Base-by-base conservation (phyloP, 2,797 vertebrate genomes). In the Tolypeutes matacus region DNA sequence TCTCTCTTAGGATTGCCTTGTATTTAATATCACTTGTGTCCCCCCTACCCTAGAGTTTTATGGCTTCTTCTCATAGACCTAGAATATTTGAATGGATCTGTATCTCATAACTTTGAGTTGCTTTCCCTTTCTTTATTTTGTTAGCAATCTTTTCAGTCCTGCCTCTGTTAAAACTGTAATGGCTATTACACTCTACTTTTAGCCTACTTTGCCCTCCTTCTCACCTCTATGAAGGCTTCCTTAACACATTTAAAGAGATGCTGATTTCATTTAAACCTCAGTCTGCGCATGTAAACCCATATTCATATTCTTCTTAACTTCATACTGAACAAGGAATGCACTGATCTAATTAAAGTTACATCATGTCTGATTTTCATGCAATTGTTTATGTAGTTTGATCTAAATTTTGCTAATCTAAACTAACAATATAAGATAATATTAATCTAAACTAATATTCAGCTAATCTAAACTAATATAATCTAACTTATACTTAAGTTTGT, bases 371-470 rank as follows among this genome's bases (percentile, higher is more conserved):
- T 91, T 91, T 88, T 89, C 65, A 67, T 69, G 46, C 20, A 70
- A 39, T 86, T 88, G 21, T 86, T 89, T 95, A n/a, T 91, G 46
- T 51, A 78, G 20, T 85, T 81, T 83, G 56, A 60, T 62, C 56
- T 89, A 56, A 85, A 84, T 90, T 95, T 42, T 77, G 39, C 77
- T 94, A 82, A 90, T 96, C 53, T 90, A 64, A 96, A 62, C 39
- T 81, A 27, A 73, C 60, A 87, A 29, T 46, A 46, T 90, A 69
- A 97, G 62, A 34, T 81, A 29, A 75, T 62, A 90, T 27, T 94
- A 82, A 90, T 96, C 56, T 88, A 70, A 97, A 62, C 34, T 81
- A 29, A 75, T 62, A 86, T 92, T 93, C 42, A 81, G 39, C 82
- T 92, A 82, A 90, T 96, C 56, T 91, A 70, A 97, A 62, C 42